Evolutionary conservation across 2,888 invertebrate genomes (phyloP), one percentile per base, ranked within the genome.

Genomic region (Myopa tessellatipennis): DNA sequence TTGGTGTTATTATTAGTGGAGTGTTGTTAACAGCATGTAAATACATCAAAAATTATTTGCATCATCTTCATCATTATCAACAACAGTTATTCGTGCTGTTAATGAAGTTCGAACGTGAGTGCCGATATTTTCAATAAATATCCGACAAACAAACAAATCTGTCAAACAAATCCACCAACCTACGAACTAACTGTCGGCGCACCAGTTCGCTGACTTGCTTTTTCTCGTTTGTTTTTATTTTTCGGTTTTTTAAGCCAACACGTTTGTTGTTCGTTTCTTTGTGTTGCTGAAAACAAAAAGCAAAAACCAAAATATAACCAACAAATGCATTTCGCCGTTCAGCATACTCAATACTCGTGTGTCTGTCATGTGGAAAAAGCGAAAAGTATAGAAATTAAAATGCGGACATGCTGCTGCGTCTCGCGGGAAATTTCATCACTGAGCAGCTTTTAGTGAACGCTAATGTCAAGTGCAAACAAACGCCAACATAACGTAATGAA

Each of bases 391-490:
- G 45, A 68, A 68, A 55, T 68, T 60, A 40, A 67, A 75, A 75
- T 68, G 18, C 68, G 36, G 40, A 75, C 75, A 38, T 65, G 36
- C 65, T 26, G n/a, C 55, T 34, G 45, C 18, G 45, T 72, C 76
- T 81, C 82, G 81, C 81, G 84, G 82, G 82, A 85, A 84, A 85
- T 85, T 86, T 81, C 84, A 83, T 86, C 84, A 85, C 10, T 45
- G 45, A 45, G 45, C 83, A 82, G 83, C 82, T 85, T 18, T 75
- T 55, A 45, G 38, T 26, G 60, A 16, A 81, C 82, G 85, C 85
- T 86, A 86, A 85, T 85, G 85, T 85, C 85, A 85, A 85, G 85
- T 85, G 85, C 85, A 85, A 85, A 85, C 83, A 83, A 84, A 84
- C 84, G 83, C 84, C 61, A 74, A 74, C 65, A 38, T 50, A 50